phyloP scores from a whole-genome alignment of 2,888 invertebrate genomes.

The Dicyrtoma fusca region DNA sequence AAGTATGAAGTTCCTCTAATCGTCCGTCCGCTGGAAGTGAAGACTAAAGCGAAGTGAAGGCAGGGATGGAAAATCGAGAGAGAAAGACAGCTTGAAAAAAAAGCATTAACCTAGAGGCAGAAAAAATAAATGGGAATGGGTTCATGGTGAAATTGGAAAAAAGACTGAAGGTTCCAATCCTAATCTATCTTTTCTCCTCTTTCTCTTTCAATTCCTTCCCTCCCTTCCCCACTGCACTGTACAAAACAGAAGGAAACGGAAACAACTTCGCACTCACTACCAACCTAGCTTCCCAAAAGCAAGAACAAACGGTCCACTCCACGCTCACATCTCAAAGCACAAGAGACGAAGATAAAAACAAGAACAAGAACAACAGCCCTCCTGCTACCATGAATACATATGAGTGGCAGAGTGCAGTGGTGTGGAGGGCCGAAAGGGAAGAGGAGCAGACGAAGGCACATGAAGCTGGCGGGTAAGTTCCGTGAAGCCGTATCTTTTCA shows the following conservation, averaged over 20 bases:
- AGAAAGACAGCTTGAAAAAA: neutral
- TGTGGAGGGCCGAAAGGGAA: too few relatives aligned
- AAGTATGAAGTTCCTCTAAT: neutral
- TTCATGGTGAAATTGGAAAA: constrained; percentile 22
- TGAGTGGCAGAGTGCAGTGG: too few relatives aligned
- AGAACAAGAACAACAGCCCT: neutral
- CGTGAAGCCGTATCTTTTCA: too few relatives aligned
- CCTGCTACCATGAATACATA: too few relatives aligned
- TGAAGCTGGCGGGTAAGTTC: neutral
- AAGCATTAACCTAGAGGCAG: neutral
- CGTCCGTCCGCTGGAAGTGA: neutral
- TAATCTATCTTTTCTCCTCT: constrained; percentile 24
- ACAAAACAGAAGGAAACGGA: neutral
- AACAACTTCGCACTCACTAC: neutral
- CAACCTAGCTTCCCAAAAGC: neutral
- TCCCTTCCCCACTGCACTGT: neutral
- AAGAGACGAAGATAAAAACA: neutral
- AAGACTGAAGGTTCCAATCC: constrained; percentile 23
- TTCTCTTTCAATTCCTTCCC: constrained; percentile 8
- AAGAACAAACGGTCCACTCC: neutral
- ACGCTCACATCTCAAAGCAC: neutral
- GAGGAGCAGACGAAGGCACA: neutral
- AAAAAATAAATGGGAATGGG: constrained; percentile 28
- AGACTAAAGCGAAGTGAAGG: neutral
- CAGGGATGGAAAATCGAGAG: neutral